Percentiles rank a stretch among this genome's conserved stretches.
Conservation (phyloP, 2,797 vertebrate genomes). For the Cynopterus sphinx region DNA sequence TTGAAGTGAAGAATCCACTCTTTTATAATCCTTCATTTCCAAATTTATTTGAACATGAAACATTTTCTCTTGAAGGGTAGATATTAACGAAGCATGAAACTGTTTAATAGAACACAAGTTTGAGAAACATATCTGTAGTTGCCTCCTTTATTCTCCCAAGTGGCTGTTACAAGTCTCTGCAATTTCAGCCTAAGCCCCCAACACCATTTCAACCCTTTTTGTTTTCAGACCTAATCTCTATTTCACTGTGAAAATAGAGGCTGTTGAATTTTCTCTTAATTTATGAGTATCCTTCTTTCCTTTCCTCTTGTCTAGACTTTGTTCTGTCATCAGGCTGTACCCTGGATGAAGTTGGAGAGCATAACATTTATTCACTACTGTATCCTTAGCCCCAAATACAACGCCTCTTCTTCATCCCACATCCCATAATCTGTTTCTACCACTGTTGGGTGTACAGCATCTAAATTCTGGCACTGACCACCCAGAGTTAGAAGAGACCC, state of each 20-base stretch:
- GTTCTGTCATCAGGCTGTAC: not conserved
- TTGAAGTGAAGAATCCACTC: not conserved
- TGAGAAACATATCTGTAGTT: not conserved
- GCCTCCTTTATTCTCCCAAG: not conserved
- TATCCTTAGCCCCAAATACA: not conserved
- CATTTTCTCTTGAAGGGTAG: conserved; percentile 2
- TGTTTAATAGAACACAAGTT: not conserved
- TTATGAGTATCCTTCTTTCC: not conserved
- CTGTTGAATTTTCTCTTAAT: not conserved
- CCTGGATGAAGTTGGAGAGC: not conserved
- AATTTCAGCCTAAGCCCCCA: not conserved
- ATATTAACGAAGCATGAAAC: not conserved
- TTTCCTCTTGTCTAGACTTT: conserved; percentile 1
- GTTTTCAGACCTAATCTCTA: not conserved
- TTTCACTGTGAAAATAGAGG: not conserved
- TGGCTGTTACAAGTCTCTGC: not conserved
- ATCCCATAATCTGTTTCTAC: not conserved
- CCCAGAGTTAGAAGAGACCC: not conserved
- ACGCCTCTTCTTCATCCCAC: not conserved
- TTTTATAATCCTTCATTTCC: conserved; percentile 13
- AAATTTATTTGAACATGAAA: not conserved
- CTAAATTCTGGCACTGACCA: not conserved
- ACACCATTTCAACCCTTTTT: not conserved
- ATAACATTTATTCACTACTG: not conserved
- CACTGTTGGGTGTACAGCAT: not conserved